Evolutionary conservation across 2,888 invertebrate genomes (phyloP), one percentile per base, ranked within the genome.

Genomic region (Tetranychus piercei): DNA sequence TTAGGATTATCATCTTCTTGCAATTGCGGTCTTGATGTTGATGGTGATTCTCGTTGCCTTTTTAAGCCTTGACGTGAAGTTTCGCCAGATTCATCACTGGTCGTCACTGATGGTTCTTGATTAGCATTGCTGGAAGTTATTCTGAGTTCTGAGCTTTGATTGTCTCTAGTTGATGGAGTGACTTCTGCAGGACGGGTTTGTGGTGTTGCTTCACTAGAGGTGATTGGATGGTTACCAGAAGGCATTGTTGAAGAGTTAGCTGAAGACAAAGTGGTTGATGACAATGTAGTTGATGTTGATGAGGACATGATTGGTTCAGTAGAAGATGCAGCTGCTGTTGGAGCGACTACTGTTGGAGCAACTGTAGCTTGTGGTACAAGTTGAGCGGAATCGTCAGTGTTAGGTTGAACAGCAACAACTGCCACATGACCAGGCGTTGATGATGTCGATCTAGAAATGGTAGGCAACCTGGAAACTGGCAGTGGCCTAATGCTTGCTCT

Each of bases 361-460:
- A 71, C 71, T 18, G 71, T 71, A 6, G 71, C 71, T 44, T 71
- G 71, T 44, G 71, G 71, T 11, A 71, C 71, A 11, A 23, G 71
- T 71, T 71, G 69, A 23, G 69, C n/a, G 18, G 15, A 34, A 34
- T 71, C 43, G 1, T 71, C 43, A 34, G 71, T 34, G n/a, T 43
- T 44, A 8, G 71, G 71, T 11, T 71, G 71, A 20, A 69, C 69
- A 11, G 69, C 22, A 22, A 69, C 69, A 34, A 71, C 71, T 11
- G 71, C 44, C 2, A 44, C 71, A 71, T 8, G 44, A 44, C 34
- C 45, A 45, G 71, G n/a, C 15, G 71, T 71, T 43, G 71, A 18
- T 69, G 69, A 7, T 6, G 71, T 9, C 9, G 44, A n/a, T 71
- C 71, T 43, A 15, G 44, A 20, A 45, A 44, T 20, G 5, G 44